A percentile compares a stretch with the other conserved stretches of the same genome.
Evolutionary conservation across 2,113 vertebrate genomes (phyloP).

Genomic region (Chaenogobius annularis): DNA sequence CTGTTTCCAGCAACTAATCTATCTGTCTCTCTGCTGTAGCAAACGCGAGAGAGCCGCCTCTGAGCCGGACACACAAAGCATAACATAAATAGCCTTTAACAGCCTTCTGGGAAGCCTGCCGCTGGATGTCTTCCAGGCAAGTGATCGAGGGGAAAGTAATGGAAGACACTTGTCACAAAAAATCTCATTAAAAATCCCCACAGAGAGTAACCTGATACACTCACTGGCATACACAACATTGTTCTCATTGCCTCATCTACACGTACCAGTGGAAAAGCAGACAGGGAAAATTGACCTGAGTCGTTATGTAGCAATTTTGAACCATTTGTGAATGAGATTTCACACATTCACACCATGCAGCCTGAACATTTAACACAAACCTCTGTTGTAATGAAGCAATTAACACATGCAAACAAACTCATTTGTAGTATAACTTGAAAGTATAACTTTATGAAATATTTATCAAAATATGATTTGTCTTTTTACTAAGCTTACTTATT

Average conservation of each 20-base stretch:
- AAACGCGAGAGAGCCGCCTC: constrained; percentile 39
- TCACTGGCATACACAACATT: constrained; percentile 40
- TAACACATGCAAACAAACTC: not conserved
- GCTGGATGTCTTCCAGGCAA: constrained; percentile 66
- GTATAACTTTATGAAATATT: too few relatives aligned
- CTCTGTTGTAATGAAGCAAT: not conserved
- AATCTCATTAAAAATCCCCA: constrained; percentile 69
- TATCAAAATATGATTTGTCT: too few relatives aligned
- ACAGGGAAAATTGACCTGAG: not conserved
- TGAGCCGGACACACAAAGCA: constrained; percentile 42
- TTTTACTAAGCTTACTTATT: too few relatives aligned
- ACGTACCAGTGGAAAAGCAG: not conserved
- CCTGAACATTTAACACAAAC: not conserved
- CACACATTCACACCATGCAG: not conserved
- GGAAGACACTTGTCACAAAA: constrained; percentile 47
- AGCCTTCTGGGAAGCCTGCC: constrained; percentile 68
- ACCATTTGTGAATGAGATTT: not conserved
- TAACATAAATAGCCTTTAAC: constrained; percentile 73
- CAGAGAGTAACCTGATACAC: constrained; percentile 51
- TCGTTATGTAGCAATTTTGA: constrained; percentile 2
- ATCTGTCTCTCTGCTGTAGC: constrained; percentile 52
- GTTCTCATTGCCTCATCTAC: constrained; percentile 32
- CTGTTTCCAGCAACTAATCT: constrained; percentile 63
- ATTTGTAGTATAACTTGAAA: not conserved
- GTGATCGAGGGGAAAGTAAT: constrained; percentile 36